Evolutionary conservation across 1,140 invertebrate species (phyloP).

Genomic region (Lithobius niger): DNA sequence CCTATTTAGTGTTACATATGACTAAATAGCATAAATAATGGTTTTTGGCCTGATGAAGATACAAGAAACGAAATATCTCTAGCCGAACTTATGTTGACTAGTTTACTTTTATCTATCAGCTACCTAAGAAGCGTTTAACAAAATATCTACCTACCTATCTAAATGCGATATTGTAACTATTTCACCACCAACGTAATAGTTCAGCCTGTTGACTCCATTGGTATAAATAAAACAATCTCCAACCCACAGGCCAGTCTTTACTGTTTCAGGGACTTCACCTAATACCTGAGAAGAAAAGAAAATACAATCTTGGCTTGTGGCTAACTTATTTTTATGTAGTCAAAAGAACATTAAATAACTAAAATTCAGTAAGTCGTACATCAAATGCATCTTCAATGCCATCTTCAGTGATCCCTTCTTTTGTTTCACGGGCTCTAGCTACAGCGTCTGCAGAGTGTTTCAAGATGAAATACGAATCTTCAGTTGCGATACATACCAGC

Average conservation of each 20-base stretch:
- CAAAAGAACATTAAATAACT: not conserved
- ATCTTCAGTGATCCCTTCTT: conserved; percentile 70
- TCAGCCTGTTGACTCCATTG: conserved; percentile 90
- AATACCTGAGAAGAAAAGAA: conserved; percentile 45
- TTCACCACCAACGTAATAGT: conserved; percentile 98
- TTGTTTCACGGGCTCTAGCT: conserved; percentile 53
- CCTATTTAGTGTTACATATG: too few species aligned
- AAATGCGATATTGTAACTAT: conserved; percentile 96
- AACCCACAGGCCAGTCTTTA: conserved; percentile 95
- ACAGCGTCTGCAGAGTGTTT: conserved; percentile 71
- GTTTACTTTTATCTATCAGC: too few species aligned
- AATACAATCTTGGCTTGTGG: not conserved
- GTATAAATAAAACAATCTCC: conserved; percentile 99
- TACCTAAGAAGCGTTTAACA: too few species aligned
- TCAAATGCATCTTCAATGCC: conserved; percentile 95
- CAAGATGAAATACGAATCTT: conserved; percentile 92
- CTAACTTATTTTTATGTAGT: not conserved
- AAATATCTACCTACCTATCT: conserved; percentile 46
- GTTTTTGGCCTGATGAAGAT: too few species aligned
- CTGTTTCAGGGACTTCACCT: conserved; percentile 77
- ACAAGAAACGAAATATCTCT: too few species aligned
- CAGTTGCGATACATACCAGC: conserved; percentile 83
- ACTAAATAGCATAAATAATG: too few species aligned
- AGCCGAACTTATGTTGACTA: too few species aligned
- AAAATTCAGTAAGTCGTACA: conserved; percentile 36